A percentile compares a stretch with the other conserved stretches of the same genome.
Conservation (phyloP, 2,888 invertebrate species). For the Hanleya hanleyi region DNA sequence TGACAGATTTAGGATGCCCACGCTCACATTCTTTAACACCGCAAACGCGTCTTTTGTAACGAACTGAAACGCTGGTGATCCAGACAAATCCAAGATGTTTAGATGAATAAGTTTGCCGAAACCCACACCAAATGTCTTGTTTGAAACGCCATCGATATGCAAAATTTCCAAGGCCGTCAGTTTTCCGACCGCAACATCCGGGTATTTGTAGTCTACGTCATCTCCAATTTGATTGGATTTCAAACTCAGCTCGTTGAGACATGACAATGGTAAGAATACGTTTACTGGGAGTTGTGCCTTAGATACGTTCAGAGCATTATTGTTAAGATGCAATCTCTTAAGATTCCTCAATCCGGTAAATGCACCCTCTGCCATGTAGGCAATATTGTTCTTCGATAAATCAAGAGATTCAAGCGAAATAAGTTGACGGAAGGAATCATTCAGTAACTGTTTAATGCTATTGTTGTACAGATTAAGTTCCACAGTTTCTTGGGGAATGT, state of each 20-base stretch:
- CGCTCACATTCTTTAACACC: not conserved
- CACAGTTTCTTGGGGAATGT: no score
- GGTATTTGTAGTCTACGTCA: not conserved
- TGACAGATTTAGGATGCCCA: not conserved
- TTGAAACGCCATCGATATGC: not conserved
- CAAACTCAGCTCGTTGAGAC: not conserved
- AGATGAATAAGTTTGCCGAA: not conserved
- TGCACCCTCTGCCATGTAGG: not conserved
- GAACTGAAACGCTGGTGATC: not conserved
- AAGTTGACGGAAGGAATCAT: no score
- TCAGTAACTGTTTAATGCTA: no score
- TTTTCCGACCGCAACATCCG: not conserved
- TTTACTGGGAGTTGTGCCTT: not conserved
- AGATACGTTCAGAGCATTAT: not conserved
- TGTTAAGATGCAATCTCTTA: not conserved
- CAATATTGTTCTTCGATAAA: not conserved
- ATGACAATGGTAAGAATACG: not conserved
- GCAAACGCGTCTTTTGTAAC: not conserved
- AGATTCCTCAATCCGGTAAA: not conserved
- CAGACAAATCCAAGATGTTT: not conserved
- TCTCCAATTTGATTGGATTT: not conserved
- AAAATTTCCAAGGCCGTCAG: not conserved
- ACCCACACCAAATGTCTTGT: not conserved
- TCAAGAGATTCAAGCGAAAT: not conserved
- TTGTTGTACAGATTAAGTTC: no score